A percentile compares a stretch with the other conserved stretches of the same genome.
phyloP scores from a whole-genome alignment of 2,888 invertebrate species.

The Synanthedon myopaeformis region DNA sequence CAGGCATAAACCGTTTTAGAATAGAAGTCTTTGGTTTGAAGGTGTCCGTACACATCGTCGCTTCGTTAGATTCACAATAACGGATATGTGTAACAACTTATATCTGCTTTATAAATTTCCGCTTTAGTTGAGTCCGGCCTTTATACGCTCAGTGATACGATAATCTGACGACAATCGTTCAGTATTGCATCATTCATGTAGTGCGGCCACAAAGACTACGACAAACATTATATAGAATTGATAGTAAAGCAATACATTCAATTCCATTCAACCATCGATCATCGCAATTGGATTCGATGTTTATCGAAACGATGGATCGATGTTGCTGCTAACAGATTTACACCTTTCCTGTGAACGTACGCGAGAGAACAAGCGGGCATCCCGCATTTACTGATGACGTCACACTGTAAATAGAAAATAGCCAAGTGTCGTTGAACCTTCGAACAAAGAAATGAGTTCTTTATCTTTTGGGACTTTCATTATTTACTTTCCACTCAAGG shows the following conservation, averaged over 20 bases:
- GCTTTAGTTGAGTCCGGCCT: too few relatives aligned
- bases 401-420: neutral
- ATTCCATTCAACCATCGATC: neutral
- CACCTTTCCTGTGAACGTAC: neutral
- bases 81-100: too few relatives aligned
- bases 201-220: too few relatives aligned
- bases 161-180: too few relatives aligned
- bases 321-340: constrained; percentile 1
- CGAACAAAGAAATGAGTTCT: neutral
- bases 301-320: constrained; percentile 1
- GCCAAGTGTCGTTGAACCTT: neutral
- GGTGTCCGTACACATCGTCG: too few relatives aligned
- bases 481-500: neutral
- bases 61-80: too few relatives aligned
- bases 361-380: neutral
- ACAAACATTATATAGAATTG: neutral
- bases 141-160: too few relatives aligned
- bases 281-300: neutral
- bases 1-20: too few relatives aligned
- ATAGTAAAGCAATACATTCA: neutral
- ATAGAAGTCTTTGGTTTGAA: too few relatives aligned
- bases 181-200: too few relatives aligned
- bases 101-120: too few relatives aligned
- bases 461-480: neutral
- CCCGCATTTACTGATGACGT: neutral